Percentiles rank a stretch among this genome's conserved stretches.
These are phyloP conservation scores for Oreochromis niloticus DNA, from an alignment of 2,113 vertebrate species.

Conservation along the genomic window DNA sequence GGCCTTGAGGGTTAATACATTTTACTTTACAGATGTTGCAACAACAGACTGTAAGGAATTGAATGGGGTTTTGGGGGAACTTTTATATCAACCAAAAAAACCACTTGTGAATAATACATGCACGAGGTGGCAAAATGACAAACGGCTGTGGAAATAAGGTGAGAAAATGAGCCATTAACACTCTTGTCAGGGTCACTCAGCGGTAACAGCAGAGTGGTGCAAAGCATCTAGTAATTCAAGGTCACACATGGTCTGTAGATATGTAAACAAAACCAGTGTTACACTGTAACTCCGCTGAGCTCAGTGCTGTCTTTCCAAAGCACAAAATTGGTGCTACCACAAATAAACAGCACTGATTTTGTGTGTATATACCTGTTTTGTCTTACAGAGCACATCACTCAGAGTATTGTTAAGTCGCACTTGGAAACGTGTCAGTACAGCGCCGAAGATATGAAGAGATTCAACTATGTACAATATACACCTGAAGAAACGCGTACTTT, in stretches of 20 bases:
- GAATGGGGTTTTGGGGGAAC: neutral
- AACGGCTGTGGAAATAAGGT: neutral
- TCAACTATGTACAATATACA: constrained; percentile 81
- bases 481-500: constrained; percentile 79
- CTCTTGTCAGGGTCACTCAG: neutral
- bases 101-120: neutral
- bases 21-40: neutral
- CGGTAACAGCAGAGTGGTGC: neutral
- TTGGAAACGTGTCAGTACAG: constrained; percentile 89
- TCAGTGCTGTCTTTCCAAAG: neutral
- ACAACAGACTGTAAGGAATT: neutral
- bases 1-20: neutral
- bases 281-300: neutral
- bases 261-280: neutral
- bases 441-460: constrained; percentile 81
- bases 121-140: neutral
- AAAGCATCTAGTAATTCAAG: neutral
- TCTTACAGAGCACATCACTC: constrained; percentile 74
- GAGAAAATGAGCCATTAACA: neutral
- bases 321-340: neutral
- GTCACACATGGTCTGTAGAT: neutral
- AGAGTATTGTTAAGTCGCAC: constrained; percentile 83
- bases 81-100: neutral
- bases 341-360: neutral
- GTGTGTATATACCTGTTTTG: neutral